Evolutionary conservation across 2,797 vertebrate genomes (phyloP), one percentile per base, ranked within the genome.

Genomic region (Nannoperca australis): DNA sequence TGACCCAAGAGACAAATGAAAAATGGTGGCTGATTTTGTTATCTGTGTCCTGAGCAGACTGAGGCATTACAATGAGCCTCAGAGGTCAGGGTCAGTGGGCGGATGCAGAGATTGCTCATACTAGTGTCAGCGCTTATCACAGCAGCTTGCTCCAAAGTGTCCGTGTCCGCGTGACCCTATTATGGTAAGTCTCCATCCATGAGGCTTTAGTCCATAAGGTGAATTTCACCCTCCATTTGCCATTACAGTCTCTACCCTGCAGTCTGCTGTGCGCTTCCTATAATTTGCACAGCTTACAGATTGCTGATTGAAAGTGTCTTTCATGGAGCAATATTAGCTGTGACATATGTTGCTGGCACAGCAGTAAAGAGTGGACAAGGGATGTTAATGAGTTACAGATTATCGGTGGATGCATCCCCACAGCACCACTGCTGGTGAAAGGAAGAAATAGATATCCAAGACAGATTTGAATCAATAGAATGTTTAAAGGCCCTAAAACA

Each of bases 171-270:
- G n/a, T 81, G 82, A 85, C 84, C 88, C 66, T 73, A 76, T 90
- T 86, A 87, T 84, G 66, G 30, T 53, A 85, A 76, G 45, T 86
- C 77, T 82, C 64, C 45, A 59, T 84, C 70, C 75, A 85, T 38
- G 40, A 63, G 70, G 55, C 61, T 88, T 81, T 71, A 76, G 72
- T 92, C 89, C 87, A 84, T 88, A 73, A 92, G 82, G 85, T 83
- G 82, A 91, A 91, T 92, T 88, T 91, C 82, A 88, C 73, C 79
- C 87, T 91, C 81, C 78, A 86, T 91, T 93, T 93, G 70, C 76
- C 65, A 81, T 75, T 62, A 45, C 62, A 44, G 62, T 73, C 40
- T 70, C 27, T 59, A 45, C 54, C 81, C 77, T 87, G 61, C 78
- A 53, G 70, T 82, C 69, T 66, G 60, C 70, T 47, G 45, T 78